phyloP scores from a whole-genome alignment of 2,888 invertebrate species.

The Copidosoma aretas region DNA sequence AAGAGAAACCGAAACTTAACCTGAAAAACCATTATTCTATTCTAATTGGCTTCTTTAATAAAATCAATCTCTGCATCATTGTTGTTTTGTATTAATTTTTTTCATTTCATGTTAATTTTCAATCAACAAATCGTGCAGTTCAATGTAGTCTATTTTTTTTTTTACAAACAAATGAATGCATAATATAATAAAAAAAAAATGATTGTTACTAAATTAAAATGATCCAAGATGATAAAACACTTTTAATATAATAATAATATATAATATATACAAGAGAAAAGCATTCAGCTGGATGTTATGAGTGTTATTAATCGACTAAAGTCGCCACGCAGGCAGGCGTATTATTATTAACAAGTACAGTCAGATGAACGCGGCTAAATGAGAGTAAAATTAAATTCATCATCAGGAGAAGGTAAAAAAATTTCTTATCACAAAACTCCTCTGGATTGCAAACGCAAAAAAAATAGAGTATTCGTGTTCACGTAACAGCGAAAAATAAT shows the following conservation, averaged over 20 bases:
- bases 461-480: too few relatives aligned
- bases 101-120: slow-evolving; percentile 6
- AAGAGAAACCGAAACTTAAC: slow-evolving; percentile 41
- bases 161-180: slow-evolving; percentile 18
- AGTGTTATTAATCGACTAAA: background rate
- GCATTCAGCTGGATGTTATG: background rate
- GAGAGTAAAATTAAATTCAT: background rate
- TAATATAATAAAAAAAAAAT: slow-evolving; percentile 8
- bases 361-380: background rate
- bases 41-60: slow-evolving; percentile 27
- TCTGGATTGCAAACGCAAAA: too few relatives aligned
- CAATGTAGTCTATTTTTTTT: slow-evolving; percentile 8
- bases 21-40: slow-evolving; percentile 40
- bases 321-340: background rate
- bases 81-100: slow-evolving; percentile 10
- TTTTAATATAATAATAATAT: too few relatives aligned
- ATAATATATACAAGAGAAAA: slow-evolving; percentile 1
- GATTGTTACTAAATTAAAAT: too few relatives aligned
- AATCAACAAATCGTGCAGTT: slow-evolving; percentile 27
- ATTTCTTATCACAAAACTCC: background rate
- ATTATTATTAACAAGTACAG: background rate
- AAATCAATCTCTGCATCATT: too few relatives aligned
- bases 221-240: background rate
- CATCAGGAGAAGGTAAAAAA: slow-evolving; percentile 8
- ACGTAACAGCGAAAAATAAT: too few relatives aligned